phyloP scores from a whole-genome alignment of 1,140 invertebrate genomes.

The Macrotrachela quadricornifera region DNA sequence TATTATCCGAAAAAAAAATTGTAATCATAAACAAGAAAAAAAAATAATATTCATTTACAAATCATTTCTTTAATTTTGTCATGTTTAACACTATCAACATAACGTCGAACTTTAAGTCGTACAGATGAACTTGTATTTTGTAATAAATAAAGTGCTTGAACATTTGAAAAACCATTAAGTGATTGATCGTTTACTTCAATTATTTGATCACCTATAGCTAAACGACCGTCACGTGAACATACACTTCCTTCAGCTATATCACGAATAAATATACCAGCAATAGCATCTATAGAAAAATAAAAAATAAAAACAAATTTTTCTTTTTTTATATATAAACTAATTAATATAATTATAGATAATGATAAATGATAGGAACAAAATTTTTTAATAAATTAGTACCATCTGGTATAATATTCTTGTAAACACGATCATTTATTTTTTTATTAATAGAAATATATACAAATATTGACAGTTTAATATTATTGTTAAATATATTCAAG shows the following conservation, averaged over 20 bases:
- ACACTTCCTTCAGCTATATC: constrained; percentile 53
- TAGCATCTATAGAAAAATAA: constrained; percentile 11
- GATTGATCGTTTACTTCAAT: constrained; percentile 66
- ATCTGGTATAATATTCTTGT: no score
- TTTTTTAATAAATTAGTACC: no score
- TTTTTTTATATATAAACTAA: no score
- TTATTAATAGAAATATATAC: no score
- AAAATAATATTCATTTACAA: constrained; percentile 13
- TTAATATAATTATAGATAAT: no score
- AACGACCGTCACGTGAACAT: constrained; percentile 67
- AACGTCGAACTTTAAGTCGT: constrained; percentile 58
- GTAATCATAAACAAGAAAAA: constrained; percentile 9
- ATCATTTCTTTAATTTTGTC: constrained; percentile 55
- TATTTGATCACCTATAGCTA: constrained; percentile 77
- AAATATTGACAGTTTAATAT: no score
- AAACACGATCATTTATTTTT: no score
- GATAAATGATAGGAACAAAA: no score
- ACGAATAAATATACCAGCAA: constrained; percentile 14
- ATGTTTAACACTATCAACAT: constrained; percentile 74
- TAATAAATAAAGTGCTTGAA: constrained; percentile 73
- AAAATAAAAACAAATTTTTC: background rate
- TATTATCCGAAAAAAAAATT: constrained; percentile 38
- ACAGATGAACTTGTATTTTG: constrained; percentile 59
- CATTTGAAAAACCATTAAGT: constrained; percentile 42
- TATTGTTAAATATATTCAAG: no score